phyloP scores from a whole-genome alignment of 53 echinoderm and acorn worm species.

The Zoroaster sp. region DNA sequence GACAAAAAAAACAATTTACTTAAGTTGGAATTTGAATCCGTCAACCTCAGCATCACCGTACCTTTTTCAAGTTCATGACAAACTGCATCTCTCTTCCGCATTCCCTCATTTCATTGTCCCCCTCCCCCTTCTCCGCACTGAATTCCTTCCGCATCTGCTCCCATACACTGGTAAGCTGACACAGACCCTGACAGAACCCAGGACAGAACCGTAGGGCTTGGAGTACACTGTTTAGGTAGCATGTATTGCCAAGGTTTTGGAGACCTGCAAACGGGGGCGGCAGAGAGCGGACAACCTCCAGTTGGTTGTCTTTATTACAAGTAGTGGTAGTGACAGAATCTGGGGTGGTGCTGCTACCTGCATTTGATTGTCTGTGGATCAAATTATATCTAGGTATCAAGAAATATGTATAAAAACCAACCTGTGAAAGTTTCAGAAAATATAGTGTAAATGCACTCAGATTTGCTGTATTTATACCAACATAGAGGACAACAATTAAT shows the following conservation, averaged over 20 bases:
- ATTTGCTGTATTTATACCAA: too few relatives aligned
- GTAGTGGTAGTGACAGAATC: neutral
- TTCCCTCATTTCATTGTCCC: neutral
- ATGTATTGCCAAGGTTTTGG: conserved; percentile 96
- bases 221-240: conserved; percentile 97
- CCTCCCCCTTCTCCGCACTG: conserved; percentile 5
- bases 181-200: conserved; percentile 71
- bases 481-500: too few relatives aligned
- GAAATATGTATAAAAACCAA: too few relatives aligned
- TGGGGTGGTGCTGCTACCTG: neutral
- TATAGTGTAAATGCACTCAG: too few relatives aligned
- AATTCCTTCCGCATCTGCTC: conserved; percentile 19
- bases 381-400: neutral
- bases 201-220: conserved; percentile 91
- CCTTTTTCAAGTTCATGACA: conserved; percentile 77
- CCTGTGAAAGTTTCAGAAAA: too few relatives aligned
- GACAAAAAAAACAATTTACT: too few relatives aligned
- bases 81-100: conserved; percentile 48
- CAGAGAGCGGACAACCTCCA: neutral
- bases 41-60: conserved; percentile 18
- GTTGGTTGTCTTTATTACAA: neutral
- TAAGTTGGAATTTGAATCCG: too few relatives aligned
- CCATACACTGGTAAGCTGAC: conserved; percentile 43
- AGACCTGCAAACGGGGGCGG: conserved; percentile 82
- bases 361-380: conserved; percentile 11